These are phyloP conservation scores for Drosophila virilis DNA, from an alignment of 1,140 invertebrate species.

Conservation along the genomic window DNA sequence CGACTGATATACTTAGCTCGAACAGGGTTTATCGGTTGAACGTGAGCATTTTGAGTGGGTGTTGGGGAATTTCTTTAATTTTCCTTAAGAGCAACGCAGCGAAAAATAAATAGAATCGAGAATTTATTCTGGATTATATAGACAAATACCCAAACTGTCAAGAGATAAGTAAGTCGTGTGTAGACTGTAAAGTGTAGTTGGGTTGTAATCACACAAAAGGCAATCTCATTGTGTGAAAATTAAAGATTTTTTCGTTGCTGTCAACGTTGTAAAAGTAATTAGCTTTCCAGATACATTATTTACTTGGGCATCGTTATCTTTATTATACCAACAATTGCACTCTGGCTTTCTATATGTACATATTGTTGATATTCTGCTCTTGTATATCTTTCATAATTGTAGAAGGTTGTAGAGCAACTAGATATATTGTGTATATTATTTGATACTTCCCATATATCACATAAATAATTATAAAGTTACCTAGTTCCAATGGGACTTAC, in stretches of 20 bases:
- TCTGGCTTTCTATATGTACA: neutral
- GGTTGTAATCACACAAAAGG: neutral
- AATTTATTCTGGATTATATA: neutral
- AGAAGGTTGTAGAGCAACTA: no score
- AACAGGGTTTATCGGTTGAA: slow-evolving; percentile 24
- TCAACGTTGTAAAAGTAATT: neutral
- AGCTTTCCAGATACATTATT: neutral
- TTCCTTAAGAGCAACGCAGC: neutral
- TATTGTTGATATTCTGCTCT: neutral
- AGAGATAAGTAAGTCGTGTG: no score
- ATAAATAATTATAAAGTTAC: no score
- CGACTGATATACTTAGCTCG: slow-evolving; percentile 14
- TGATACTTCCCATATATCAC: no score
- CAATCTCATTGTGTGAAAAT: neutral
- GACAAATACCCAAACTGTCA: neutral
- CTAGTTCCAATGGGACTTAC: neutral
- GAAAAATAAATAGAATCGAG: slow-evolving; percentile 1
- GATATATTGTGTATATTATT: no score
- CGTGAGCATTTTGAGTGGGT: slow-evolving; percentile 22
- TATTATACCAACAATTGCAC: neutral
- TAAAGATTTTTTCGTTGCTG: neutral
- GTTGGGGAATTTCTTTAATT: slow-evolving; percentile 24
- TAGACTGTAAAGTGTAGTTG: neutral
- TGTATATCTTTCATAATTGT: neutral
- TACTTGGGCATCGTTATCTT: neutral